Evolutionary conservation across 2,113 vertebrate species (phyloP), one percentile per base, ranked within the genome.

Genomic region (Epinephelus moara): DNA sequence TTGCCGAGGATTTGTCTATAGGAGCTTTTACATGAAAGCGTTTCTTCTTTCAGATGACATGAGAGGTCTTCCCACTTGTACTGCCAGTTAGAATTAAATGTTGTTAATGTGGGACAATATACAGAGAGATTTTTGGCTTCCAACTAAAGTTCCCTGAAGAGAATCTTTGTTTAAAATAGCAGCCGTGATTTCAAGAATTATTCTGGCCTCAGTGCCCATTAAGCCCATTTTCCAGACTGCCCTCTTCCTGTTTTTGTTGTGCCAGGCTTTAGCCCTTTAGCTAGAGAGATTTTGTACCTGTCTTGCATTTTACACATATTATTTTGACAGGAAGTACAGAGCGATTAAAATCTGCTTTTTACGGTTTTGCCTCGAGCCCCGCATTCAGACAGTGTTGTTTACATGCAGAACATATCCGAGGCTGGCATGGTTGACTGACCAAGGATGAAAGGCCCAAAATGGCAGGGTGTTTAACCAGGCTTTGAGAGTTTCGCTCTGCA

Each of bases 391-490:
- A 42, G 68, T 78, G 76, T 76, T 82, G 90, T 89, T 91, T 85
- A 87, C 68, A 75, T 78, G 83, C 80, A 74, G 81, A 87, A 69
- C 33, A 73, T 76, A 77, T 87, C 60, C 21, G 5, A 71, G 78
- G 84, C 77, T 68, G 79, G 19, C 73, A 80, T 37, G 69, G 73
- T 82, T 70, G 60, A 78, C 71, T 63, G 76, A 68, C 81, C 85
- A 62, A 60, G 73, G 63, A 83, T 67, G 78, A 89, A 88, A 84
- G 70, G 50, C 85, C 84, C 37, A 73, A 85, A 84, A 84, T 33
- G 47, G 63, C 72, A 80, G 42, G 14, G 17, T 70, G 82, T 75
- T 80, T 53, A 55, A 82, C 30, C 74, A 53, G n/a, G 33, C 55
- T 23, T 52, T 2, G 25, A 66, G 63, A 70, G 47, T 82, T 76